Percentiles rank a stretch among this genome's conserved stretches.
Conservation (phyloP, 2,888 invertebrate genomes). For the Agonopterix subpropinquella region DNA sequence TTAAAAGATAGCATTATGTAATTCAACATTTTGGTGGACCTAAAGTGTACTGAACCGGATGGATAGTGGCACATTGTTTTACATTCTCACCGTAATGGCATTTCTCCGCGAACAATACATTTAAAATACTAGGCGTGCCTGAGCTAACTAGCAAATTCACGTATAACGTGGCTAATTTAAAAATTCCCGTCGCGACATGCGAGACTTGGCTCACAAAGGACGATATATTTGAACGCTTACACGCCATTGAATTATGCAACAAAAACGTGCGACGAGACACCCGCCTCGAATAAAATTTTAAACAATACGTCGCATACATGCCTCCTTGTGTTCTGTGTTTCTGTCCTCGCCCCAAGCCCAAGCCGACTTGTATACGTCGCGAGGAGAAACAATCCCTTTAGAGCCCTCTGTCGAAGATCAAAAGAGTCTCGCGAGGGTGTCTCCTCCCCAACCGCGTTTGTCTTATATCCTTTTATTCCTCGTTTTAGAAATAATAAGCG, state of each 20-base stretch:
- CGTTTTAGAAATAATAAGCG: slow-evolving; percentile 17
- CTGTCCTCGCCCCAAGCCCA: background rate
- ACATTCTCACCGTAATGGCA: slow-evolving; percentile 7
- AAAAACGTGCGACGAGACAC: slow-evolving; percentile 26
- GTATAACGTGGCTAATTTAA: slow-evolving; percentile 24
- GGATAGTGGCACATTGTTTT: too few relatives aligned
- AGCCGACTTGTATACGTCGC: background rate
- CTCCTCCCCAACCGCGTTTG: slow-evolving; percentile 1
- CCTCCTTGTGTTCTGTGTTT: slow-evolving; percentile 6
- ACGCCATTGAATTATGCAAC: slow-evolving; percentile 48
- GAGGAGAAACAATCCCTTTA: slow-evolving; percentile 1
- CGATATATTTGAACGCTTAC: slow-evolving; percentile 35
- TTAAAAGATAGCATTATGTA: too few relatives aligned
- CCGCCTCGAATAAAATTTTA: slow-evolving; percentile 38
- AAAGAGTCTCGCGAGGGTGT: slow-evolving; percentile 9
- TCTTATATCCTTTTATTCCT: slow-evolving; percentile 14
- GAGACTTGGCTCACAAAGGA: slow-evolving; percentile 29
- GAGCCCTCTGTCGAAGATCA: slow-evolving; percentile 5
- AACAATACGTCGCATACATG: slow-evolving; percentile 25
- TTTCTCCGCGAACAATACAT: slow-evolving; percentile 20
- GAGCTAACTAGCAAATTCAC: slow-evolving; percentile 7
- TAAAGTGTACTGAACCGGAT: too few relatives aligned
- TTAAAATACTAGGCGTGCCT: slow-evolving; percentile 9
- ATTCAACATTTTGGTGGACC: too few relatives aligned
- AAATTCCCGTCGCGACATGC: slow-evolving; percentile 26